Conservation (phyloP, 30 jellyfish, hydroid and myxozoan genomes). For the Haliclystus octoradiatus region DNA sequence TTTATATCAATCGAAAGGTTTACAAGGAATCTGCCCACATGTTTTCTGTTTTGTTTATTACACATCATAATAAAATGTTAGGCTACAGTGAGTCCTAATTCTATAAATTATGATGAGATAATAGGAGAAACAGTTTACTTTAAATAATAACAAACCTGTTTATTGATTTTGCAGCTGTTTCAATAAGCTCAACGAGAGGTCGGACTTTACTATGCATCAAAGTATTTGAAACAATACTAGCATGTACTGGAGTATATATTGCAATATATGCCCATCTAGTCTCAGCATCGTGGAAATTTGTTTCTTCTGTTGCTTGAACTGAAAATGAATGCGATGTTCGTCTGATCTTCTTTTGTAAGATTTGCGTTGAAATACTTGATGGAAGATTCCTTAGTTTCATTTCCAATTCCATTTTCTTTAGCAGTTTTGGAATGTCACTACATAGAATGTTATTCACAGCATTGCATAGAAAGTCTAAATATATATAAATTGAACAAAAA, state of each 20-base stretch:
- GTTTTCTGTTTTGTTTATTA: too few species aligned
- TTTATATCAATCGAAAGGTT: too few species aligned
- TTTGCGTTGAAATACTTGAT: slow-evolving; percentile 40
- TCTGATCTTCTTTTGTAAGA: slow-evolving; percentile 58
- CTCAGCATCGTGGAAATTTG: slow-evolving; percentile 79
- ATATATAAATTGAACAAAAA: too few species aligned
- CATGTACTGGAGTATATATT: slow-evolving; percentile 91
- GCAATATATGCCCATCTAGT: slow-evolving; percentile 98
- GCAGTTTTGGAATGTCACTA: slow-evolving; percentile 33
- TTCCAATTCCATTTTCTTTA: slow-evolving; percentile 73
- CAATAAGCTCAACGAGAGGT: background rate
- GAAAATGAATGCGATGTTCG: slow-evolving; percentile 81
- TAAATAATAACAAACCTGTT: too few species aligned
- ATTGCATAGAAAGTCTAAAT: slow-evolving; percentile 42
- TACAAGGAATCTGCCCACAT: too few species aligned
- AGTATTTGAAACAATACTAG: slow-evolving; percentile 74
- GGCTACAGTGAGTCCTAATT: too few species aligned
- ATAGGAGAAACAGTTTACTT: too few species aligned
- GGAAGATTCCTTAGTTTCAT: slow-evolving; percentile 50
- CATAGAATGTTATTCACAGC: slow-evolving; percentile 28
- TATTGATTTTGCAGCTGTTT: too few species aligned
- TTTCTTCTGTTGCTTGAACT: slow-evolving; percentile 78
- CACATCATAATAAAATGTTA: too few species aligned
- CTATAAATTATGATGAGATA: too few species aligned
- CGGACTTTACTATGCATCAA: slow-evolving; percentile 9